Percentiles rank a stretch among this genome's conserved stretches.
Evolutionary conservation across 2,888 invertebrate genomes (phyloP).

Genomic region (Heliothis peltigera): DNA sequence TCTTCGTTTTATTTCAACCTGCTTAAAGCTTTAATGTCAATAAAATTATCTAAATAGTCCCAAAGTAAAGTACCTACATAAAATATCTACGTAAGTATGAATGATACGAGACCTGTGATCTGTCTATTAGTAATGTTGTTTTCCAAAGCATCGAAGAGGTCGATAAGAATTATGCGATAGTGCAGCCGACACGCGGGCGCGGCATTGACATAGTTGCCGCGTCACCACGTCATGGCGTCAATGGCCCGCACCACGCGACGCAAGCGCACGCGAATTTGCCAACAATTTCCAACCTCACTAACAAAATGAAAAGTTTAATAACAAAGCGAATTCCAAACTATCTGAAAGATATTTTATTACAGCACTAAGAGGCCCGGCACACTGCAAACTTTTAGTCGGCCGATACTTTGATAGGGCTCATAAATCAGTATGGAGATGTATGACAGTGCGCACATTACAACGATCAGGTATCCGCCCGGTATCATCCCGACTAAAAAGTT

Average conservation of each 20-base stretch:
- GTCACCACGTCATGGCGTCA: conserved; percentile 75
- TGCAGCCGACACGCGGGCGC: conserved; percentile 72
- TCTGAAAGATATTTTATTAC: conserved; percentile 51
- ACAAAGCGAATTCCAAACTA: conserved; percentile 33
- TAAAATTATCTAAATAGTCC: too few relatives aligned
- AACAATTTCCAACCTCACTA: conserved; percentile 40
- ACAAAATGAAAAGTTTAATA: conserved; percentile 20
- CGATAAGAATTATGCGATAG: conserved; percentile 85
- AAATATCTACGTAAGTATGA: too few relatives aligned
- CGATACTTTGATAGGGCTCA: too few relatives aligned
- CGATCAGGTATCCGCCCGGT: too few relatives aligned
- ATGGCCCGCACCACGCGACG: conserved; percentile 67
- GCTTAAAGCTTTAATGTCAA: too few relatives aligned
- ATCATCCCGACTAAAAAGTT: too few relatives aligned
- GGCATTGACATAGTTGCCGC: conserved; percentile 88
- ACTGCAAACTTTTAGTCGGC: too few relatives aligned
- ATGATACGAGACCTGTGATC: conserved; percentile 21
- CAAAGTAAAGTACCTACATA: too few relatives aligned
- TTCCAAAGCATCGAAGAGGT: conserved; percentile 82
- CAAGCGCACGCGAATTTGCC: conserved; percentile 62
- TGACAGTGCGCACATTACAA: too few relatives aligned
- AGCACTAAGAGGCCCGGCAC: too few relatives aligned
- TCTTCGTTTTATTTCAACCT: background rate
- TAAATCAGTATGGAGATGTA: too few relatives aligned
- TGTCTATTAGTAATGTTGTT: conserved; percentile 65